These are phyloP conservation scores for Aporophyla nigra DNA, from an alignment of 2,888 invertebrate species.

Conservation along the genomic window DNA sequence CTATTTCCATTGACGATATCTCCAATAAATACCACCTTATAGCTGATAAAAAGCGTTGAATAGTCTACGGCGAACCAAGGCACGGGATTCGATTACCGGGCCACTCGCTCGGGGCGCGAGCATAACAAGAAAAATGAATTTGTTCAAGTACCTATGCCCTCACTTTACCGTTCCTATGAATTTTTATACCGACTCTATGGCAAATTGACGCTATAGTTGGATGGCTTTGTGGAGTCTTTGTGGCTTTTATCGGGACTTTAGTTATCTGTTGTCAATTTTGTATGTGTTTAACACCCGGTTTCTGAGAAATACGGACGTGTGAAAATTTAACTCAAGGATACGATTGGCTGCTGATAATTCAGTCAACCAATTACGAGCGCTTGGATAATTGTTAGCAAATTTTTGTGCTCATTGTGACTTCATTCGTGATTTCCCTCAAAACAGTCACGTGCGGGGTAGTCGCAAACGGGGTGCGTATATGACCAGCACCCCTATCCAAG, in stretches of 20 bases:
- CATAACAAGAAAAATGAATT: constrained; percentile 82
- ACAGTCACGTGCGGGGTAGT: too few relatives aligned
- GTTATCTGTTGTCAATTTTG: background rate
- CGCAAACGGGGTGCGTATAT: too few relatives aligned
- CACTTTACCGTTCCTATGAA: constrained; percentile 63
- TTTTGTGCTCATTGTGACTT: too few relatives aligned
- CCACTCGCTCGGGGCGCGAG: constrained; percentile 73
- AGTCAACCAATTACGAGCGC: background rate
- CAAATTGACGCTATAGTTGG: constrained; percentile 30
- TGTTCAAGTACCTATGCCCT: constrained; percentile 70
- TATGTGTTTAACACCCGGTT: background rate
- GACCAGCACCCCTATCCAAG: too few relatives aligned
- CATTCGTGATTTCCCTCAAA: too few relatives aligned
- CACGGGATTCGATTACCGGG: constrained; percentile 76
- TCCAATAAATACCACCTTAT: constrained; percentile 27
- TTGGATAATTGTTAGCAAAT: too few relatives aligned
- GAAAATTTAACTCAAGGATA: background rate
- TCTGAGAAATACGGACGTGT: background rate
- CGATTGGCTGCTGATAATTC: background rate
- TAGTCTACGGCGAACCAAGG: constrained; percentile 48
- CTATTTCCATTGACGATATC: background rate
- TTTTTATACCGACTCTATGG: constrained; percentile 59
- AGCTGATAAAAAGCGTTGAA: constrained; percentile 45
- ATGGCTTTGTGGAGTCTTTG: constrained; percentile 22
- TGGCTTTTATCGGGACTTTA: background rate